phyloP scores from a whole-genome alignment of 2,888 invertebrate genomes.

The Platycheirus rosarum region DNA sequence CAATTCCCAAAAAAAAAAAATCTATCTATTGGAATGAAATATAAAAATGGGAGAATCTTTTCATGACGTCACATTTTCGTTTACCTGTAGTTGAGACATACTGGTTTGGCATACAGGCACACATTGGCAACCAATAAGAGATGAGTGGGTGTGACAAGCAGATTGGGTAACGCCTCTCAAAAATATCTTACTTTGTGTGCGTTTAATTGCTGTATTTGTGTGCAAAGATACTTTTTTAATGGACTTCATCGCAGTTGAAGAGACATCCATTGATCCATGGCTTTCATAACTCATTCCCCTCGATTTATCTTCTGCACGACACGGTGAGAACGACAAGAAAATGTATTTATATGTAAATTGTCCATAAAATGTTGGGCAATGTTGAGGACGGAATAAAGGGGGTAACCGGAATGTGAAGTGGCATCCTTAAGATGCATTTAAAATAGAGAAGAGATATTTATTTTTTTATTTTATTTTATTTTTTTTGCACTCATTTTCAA shows the following conservation, averaged over 20 bases:
- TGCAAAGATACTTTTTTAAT: constrained; percentile 32
- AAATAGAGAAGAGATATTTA: constrained; percentile 8
- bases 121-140: constrained; percentile 41
- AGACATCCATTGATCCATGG: constrained; percentile 65
- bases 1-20: constrained; percentile 1
- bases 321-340: constrained; percentile 19
- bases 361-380: constrained; percentile 41
- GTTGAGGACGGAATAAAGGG: neutral
- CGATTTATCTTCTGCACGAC: constrained; percentile 40
- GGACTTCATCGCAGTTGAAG: constrained; percentile 46
- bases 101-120: constrained; percentile 29
- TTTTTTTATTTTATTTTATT: neutral
- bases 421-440: constrained; percentile 55
- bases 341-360: constrained; percentile 54
- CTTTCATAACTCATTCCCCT: constrained; percentile 64
- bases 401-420: constrained; percentile 36
- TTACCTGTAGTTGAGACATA: constrained; percentile 1
- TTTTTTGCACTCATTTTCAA: constrained; percentile 15
- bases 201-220: neutral
- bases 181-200: constrained; percentile 1
- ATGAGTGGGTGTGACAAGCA: constrained; percentile 7
- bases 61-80: constrained; percentile 51
- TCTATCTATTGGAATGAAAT: constrained; percentile 21
- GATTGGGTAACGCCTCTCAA: constrained; percentile 25
- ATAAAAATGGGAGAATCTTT: constrained; percentile 30